Percentiles rank a stretch among this genome's conserved stretches.
These are phyloP conservation scores for Zaprionus gabonicus DNA, from an alignment of 1,140 invertebrate genomes.

Conservation along the genomic window DNA sequence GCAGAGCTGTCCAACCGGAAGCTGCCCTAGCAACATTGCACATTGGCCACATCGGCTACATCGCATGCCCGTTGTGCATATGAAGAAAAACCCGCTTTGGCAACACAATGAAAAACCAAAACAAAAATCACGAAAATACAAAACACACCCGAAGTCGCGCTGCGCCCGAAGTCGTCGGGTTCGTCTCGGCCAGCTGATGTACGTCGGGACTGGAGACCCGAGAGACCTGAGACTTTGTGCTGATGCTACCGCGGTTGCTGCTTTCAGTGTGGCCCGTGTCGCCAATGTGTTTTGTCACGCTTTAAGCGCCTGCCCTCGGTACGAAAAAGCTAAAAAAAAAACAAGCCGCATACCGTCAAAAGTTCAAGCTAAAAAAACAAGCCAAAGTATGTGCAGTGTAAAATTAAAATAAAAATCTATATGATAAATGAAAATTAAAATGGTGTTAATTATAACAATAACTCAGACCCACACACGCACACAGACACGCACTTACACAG, in stretches of 20 bases:
- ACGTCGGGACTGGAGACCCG: conserved; percentile 16
- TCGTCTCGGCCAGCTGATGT: conserved; percentile 65
- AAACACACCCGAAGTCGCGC: conserved; percentile 36
- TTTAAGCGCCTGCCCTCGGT: conserved; percentile 67
- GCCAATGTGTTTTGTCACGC: conserved; percentile 82
- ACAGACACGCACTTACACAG: conserved; percentile 21
- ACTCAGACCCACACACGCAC: conserved; percentile 2
- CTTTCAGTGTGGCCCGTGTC: conserved; percentile 80
- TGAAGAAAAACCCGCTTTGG: conserved; percentile 57
- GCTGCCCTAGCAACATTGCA: conserved; percentile 53
- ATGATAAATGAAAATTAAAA: conserved; percentile 29
- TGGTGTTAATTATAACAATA: conserved; percentile 28
- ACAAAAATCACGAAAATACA: conserved; percentile 39
- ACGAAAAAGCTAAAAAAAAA: conserved; percentile 12
- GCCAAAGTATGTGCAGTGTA: conserved; percentile 67
- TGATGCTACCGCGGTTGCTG: conserved; percentile 76
- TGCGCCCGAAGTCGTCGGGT: conserved; percentile 24
- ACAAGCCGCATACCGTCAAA: conserved; percentile 27
- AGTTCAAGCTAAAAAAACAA: conserved; percentile 31
- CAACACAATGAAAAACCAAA: conserved; percentile 41
- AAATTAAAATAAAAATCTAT: conserved; percentile 8
- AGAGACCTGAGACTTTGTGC: conserved; percentile 69
- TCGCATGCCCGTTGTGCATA: conserved; percentile 19
- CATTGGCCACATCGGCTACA: background rate
- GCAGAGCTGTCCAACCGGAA: conserved; percentile 44